Evolutionary conservation across 2,888 invertebrate genomes (phyloP).

Genomic region (Torymus auratus): DNA sequence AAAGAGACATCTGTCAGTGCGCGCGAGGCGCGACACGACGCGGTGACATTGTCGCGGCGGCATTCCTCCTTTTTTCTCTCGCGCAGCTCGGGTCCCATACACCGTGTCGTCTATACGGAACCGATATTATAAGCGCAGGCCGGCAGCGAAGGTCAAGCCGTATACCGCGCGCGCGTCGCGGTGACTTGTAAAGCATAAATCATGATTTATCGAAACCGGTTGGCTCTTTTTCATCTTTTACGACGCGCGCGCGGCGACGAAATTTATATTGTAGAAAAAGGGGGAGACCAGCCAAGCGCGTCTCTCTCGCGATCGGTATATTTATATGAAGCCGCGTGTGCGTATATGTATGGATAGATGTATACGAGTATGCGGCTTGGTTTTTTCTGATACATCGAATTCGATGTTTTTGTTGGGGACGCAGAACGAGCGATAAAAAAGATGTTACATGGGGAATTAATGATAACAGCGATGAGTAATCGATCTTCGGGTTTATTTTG

Average conservation of each 20-base stretch:
- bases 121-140: conserved; percentile 39
- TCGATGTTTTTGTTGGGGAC: conserved; percentile 22
- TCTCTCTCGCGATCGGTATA: too few species aligned
- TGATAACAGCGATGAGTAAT: conserved; percentile 31
- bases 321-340: too few species aligned
- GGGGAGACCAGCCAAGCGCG: neutral
- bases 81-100: neutral
- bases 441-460: conserved; percentile 35
- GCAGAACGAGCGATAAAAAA: conserved; percentile 29
- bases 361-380: conserved; percentile 18
- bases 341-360: too few species aligned
- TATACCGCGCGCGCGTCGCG: conserved; percentile 8
- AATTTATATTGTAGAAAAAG: conserved; percentile 47
- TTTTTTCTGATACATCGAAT: conserved; percentile 41
- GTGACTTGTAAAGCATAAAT: conserved; percentile 55
- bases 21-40: neutral
- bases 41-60: conserved; percentile 45
- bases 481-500: conserved; percentile 10
- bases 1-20: conserved; percentile 56
- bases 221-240: conserved; percentile 52
- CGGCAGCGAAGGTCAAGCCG: conserved; percentile 55
- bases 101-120: neutral
- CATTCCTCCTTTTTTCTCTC: conserved; percentile 29
- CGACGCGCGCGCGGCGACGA: conserved; percentile 31
- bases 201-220: conserved; percentile 60